phyloP scores from a whole-genome alignment of 2,113 vertebrate species.

The Odobenus rosmarus region DNA sequence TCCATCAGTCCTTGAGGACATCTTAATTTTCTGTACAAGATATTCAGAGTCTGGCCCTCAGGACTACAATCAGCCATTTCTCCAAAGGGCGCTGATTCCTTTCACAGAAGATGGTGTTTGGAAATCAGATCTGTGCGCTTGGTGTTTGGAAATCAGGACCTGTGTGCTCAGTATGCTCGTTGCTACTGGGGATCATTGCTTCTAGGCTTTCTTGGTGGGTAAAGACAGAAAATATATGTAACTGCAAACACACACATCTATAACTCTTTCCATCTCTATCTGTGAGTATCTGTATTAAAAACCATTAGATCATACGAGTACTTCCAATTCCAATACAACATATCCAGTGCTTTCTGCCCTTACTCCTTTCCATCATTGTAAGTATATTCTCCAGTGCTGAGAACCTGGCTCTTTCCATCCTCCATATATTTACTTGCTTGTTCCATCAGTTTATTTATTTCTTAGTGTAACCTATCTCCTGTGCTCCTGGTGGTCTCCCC shows the following conservation, averaged over 20 bases:
- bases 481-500: not conserved
- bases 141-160: not conserved
- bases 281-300: not conserved
- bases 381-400: not conserved
- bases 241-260: accelerated
- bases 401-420: not conserved
- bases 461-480: not conserved
- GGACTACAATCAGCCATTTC: not conserved
- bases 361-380: not conserved
- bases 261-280: not conserved
- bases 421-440: not conserved
- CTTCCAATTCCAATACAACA: not conserved
- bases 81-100: not conserved
- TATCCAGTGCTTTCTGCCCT: not conserved
- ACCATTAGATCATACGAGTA: not conserved
- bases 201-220: not conserved
- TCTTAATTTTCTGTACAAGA: not conserved
- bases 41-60: not conserved
- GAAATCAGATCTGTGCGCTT: not conserved
- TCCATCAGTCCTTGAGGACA: not conserved
- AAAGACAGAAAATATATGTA: not conserved
- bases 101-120: not conserved
- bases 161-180: not conserved
- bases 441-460: not conserved
- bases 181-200: not conserved